Base-by-base conservation (phyloP, 53 echinoderm and acorn worm genomes). In the Actinopyga echinites region DNA sequence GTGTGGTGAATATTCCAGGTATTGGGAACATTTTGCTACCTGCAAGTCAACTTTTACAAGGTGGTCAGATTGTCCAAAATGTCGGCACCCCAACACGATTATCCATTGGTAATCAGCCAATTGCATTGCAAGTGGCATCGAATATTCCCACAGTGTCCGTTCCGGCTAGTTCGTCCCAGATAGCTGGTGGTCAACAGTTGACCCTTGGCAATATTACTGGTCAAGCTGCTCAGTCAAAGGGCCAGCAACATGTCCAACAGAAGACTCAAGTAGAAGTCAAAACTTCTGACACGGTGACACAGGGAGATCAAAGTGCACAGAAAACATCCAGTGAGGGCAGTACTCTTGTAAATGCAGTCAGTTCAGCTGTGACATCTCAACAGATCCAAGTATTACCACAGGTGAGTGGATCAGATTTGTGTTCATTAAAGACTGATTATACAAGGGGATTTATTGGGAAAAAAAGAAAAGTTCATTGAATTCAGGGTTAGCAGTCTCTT, bases 111-210 rank as follows among this genome's bases (percentile, higher is more conserved):
- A 85, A 87, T 29, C 93, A 90, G 80, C 90, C 90, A 5, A 53
- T 93, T 25, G 90, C 95, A 23, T 71, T 95, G 19, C 95, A 95
- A 67, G 87, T 95, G 19, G 95, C 92, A 13, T 85, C 89, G 8
- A 83, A 77, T 49, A n/a, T 55, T 24, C 32, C 53, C 21, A 32
- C 45, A 33, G 54, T 77, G 31, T 49, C 49, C 2, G 38, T 57
- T 6, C 52, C 64, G n/a, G 69, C 57, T 55, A 52, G 45, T 26
- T 62, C 66, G 7, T 28, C 67, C 20, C 83, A 83, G 30, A 55
- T 69, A 30, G 33, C 59, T 11, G 56, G 35, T 30, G 32, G 56
- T 21, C 54, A 56, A 25, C 77, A 77, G 77, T 55, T 77, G 21
- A 77, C 77, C 31, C 71, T 71, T 44, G 71, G 71, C 31, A 71